Evolutionary conservation across 2,888 invertebrate species (phyloP).

Genomic region (Cryptocheilus praepositus): DNA sequence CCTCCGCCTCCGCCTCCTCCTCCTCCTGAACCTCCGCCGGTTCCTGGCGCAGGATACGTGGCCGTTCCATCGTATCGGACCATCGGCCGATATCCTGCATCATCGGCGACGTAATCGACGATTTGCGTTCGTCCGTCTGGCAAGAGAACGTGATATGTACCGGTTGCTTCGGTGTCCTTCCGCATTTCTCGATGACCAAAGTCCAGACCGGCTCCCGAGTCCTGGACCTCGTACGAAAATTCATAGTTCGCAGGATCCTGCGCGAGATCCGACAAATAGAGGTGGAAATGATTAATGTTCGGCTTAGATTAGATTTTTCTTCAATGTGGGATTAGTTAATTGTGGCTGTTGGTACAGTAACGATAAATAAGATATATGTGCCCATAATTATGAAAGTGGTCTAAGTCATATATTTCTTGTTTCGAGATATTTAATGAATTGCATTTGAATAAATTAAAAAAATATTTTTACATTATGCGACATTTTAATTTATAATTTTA

Average conservation of each 20-base stretch:
- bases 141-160: conserved; percentile 80
- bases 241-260: conserved; percentile 81
- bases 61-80: conserved; percentile 76
- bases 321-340: too few species aligned
- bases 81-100: conserved; percentile 80
- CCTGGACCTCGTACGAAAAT: conserved; percentile 81
- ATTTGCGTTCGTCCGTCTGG: conserved; percentile 81
- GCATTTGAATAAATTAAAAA: too few species aligned
- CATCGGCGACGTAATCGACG: conserved; percentile 81
- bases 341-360: too few species aligned
- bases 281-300: neutral
- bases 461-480: too few species aligned
- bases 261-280: neutral
- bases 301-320: too few species aligned
- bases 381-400: too few species aligned
- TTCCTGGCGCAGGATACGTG: conserved; percentile 63
- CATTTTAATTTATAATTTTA: too few species aligned
- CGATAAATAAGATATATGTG: too few species aligned
- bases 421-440: too few species aligned
- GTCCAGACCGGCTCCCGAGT: conserved; percentile 77
- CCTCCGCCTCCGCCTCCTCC: conserved; percentile 14
- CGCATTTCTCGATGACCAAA: conserved; percentile 82
- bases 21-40: conserved; percentile 29
- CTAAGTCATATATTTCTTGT: too few species aligned
- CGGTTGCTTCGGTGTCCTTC: conserved; percentile 80